Percentiles rank a stretch among this genome's conserved stretches.
Conservation (phyloP, 2,888 invertebrate species). For the Acanthoscelides obtectus region DNA sequence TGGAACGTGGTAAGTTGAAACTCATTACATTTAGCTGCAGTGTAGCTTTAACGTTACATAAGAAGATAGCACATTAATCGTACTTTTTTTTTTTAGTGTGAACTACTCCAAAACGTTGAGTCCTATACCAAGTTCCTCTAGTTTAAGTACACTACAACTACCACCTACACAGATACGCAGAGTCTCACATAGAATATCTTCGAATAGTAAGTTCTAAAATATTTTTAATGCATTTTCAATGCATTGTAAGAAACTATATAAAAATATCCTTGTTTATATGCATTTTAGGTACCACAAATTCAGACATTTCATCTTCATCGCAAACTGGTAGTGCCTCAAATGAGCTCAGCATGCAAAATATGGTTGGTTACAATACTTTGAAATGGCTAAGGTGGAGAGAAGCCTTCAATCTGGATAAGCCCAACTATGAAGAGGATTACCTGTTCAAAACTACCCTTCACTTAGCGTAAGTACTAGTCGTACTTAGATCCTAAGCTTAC, state of each 20-base stretch:
- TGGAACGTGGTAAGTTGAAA: constrained; percentile 22
- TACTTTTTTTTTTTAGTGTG: constrained; percentile 52
- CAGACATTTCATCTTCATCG: constrained; percentile 51
- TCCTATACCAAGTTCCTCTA: constrained; percentile 83
- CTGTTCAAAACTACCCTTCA: constrained; percentile 15
- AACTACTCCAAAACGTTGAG: constrained; percentile 70
- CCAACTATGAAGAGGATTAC: constrained; percentile 25
- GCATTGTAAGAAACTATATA: neutral
- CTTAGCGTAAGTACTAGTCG: neutral
- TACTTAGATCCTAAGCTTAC: neutral
- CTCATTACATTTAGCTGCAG: constrained; percentile 2
- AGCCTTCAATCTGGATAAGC: constrained; percentile 22
- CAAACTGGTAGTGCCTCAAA: constrained; percentile 48
- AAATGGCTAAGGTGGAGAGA: constrained; percentile 55
- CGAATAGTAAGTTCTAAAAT: constrained; percentile 48
- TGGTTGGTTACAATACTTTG: constrained; percentile 70
- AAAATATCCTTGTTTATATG: neutral
- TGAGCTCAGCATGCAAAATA: constrained; percentile 67
- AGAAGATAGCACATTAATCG: neutral
- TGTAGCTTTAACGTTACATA: no score
- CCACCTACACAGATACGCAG: constrained; percentile 46
- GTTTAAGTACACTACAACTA: constrained; percentile 49
- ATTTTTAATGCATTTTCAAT: neutral
- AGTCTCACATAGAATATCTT: constrained; percentile 51
- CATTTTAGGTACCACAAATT: constrained; percentile 49